These are phyloP conservation scores for Drosophila saltans DNA, from an alignment of 1,140 invertebrate genomes.

Conservation along the genomic window DNA sequence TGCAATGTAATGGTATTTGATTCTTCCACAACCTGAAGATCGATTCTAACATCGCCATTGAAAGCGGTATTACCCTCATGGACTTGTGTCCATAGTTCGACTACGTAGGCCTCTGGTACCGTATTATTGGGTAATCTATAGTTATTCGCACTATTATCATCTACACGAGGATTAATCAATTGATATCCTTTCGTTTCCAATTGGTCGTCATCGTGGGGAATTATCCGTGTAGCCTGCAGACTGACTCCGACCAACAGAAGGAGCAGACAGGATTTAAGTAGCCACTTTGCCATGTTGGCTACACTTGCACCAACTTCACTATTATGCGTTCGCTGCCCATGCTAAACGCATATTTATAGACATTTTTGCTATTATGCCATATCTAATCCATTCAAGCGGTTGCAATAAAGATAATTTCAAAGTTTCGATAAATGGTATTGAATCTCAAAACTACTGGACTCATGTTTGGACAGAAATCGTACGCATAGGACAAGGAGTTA, in stretches of 20 bases:
- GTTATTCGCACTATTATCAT: constrained; percentile 55
- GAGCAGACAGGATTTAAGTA: constrained; percentile 41
- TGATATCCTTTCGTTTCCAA: constrained; percentile 55
- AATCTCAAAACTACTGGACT: constrained; percentile 5
- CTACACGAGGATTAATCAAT: constrained; percentile 33
- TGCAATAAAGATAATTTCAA: constrained; percentile 54
- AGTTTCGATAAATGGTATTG: constrained; percentile 24
- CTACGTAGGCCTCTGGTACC: constrained; percentile 86
- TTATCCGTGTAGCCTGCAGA: constrained; percentile 43
- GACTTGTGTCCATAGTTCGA: constrained; percentile 87
- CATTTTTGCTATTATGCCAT: constrained; percentile 6
- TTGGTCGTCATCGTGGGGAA: constrained; percentile 37
- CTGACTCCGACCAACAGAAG: constrained; percentile 45
- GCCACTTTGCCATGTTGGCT: constrained; percentile 86
- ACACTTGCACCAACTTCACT: constrained; percentile 85
- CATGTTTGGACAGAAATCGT: neutral
- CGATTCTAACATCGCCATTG: constrained; percentile 85
- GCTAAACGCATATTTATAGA: constrained; percentile 53
- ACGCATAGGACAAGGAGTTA: neutral
- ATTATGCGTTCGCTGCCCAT: constrained; percentile 21
- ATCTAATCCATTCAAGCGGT: constrained; percentile 51
- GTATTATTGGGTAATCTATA: constrained; percentile 86
- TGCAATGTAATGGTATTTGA: constrained; percentile 84
- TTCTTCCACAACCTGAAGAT: constrained; percentile 72
- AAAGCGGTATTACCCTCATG: constrained; percentile 84